Percentiles rank a stretch among this genome's conserved stretches.
Evolutionary conservation across 1,140 invertebrate genomes (phyloP).

Genomic region (Listronotus bonariensis): DNA sequence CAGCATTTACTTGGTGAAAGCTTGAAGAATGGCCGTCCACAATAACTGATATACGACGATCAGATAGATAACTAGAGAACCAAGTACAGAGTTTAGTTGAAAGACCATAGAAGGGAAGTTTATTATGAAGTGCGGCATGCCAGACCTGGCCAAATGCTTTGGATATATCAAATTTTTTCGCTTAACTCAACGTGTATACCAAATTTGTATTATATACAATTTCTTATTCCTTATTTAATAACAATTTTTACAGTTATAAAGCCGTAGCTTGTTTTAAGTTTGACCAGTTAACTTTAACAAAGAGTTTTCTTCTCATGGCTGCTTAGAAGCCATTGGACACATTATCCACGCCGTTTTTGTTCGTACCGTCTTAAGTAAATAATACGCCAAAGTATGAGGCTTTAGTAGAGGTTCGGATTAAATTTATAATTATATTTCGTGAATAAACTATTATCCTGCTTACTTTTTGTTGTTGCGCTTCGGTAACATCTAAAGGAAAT

Average conservation of each 20-base stretch:
- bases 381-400: conserved; percentile 18
- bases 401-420: conserved; percentile 18
- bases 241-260: background rate
- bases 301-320: conserved; percentile 29
- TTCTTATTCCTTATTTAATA: background rate
- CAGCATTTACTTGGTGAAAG: no score
- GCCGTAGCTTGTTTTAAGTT: conserved; percentile 19
- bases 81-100: no score
- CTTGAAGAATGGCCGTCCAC: no score
- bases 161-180: no score
- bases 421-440: conserved; percentile 36
- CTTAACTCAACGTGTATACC: no score
- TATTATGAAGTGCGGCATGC: no score
- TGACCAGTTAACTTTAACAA: conserved; percentile 24
- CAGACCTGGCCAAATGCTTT: no score
- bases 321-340: conserved; percentile 30
- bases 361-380: conserved; percentile 23
- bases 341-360: conserved; percentile 33
- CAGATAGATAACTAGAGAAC: no score
- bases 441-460: conserved; percentile 35
- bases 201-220: background rate
- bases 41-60: no score
- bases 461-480: conserved; percentile 19
- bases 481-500: conserved; percentile 20
- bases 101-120: no score